Evolutionary conservation across 2,797 vertebrate species (phyloP), one percentile per base, ranked within the genome.

Genomic region (Chelon labrosus): DNA sequence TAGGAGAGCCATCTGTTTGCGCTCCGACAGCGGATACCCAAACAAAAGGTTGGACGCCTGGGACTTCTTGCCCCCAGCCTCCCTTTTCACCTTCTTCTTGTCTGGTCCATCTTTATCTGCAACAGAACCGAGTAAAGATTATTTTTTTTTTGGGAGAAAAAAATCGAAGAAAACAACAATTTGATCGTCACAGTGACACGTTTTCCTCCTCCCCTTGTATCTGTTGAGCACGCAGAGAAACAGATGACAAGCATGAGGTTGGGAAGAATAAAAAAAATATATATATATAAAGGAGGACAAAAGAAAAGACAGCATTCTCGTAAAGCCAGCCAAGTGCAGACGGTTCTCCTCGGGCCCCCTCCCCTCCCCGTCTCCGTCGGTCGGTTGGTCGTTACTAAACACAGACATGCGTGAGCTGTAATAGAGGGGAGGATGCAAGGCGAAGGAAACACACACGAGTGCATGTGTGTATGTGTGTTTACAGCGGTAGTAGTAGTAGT

Each of bases 1-100:
- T 41, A 99, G 95, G 77, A 99, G 97, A 65, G 98, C 98, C 98
- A 99, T 99, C 95, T 99, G 98, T 82, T 99, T 99, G 84, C 98
- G 96, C 83, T 99, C 98, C 0, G 98, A 99, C 85, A 99, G 94
- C 31, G 98, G 98, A 88, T 99, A 99, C 74, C 98, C 98, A 88
- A 99, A 99, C 84, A 99, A 95, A 85, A 99, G 97, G 92, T 96
- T 98, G 66, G 97, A 95, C 22, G 97, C 96, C 61, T 97, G 95
- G 22, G 97, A 95, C 91, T 98, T 99, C 93, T 98, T 99, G 89
- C 92, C 96, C 85, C 95, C 97, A 19, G 96, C 70, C 90, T 99
- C 98, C 85, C 97, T 99, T 91, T 97, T 99, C 79, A 96, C 92
- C 86, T 97, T 99, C 94, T 99, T 99, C 93, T 99, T 99, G 87